Evolutionary conservation across 2,888 invertebrate genomes (phyloP).

Genomic region (Aquatica leii): DNA sequence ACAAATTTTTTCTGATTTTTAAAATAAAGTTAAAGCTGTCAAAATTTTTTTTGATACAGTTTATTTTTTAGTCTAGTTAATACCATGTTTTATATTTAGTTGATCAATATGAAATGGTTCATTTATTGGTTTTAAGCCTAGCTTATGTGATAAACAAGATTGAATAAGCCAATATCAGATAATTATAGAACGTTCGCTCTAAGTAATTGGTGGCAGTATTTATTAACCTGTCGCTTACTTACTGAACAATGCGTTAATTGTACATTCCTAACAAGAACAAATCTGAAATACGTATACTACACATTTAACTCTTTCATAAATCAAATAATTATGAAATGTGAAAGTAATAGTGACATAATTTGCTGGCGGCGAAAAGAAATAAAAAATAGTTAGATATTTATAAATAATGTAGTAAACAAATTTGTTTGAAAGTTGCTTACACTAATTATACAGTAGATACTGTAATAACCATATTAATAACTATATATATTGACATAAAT

Average conservation of each 20-base stretch:
- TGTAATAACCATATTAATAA: slow-evolving; percentile 28
- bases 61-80: no score
- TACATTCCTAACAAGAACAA: no score
- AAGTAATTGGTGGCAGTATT: slow-evolving; percentile 43
- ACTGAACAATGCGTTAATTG: slow-evolving; percentile 38
- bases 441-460: slow-evolving; percentile 31
- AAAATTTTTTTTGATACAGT: no score
- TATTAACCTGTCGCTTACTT: slow-evolving; percentile 44
- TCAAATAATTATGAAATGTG: slow-evolving; percentile 4
- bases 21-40: no score
- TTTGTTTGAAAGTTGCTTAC: slow-evolving; percentile 33
- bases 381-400: slow-evolving; percentile 19
- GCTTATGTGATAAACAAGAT: no score
- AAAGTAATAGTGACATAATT: slow-evolving; percentile 12
- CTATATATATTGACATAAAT: slow-evolving; percentile 26
- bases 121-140: no score
- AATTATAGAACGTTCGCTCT: slow-evolving; percentile 43
- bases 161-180: no score
- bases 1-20: no score
- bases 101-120: no score
- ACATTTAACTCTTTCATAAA: no score
- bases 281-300: no score
- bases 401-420: slow-evolving; percentile 25
- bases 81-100: no score
- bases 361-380: slow-evolving; percentile 8